phyloP scores from a whole-genome alignment of 2,113 vertebrate species.

The Toxotes chatareus region DNA sequence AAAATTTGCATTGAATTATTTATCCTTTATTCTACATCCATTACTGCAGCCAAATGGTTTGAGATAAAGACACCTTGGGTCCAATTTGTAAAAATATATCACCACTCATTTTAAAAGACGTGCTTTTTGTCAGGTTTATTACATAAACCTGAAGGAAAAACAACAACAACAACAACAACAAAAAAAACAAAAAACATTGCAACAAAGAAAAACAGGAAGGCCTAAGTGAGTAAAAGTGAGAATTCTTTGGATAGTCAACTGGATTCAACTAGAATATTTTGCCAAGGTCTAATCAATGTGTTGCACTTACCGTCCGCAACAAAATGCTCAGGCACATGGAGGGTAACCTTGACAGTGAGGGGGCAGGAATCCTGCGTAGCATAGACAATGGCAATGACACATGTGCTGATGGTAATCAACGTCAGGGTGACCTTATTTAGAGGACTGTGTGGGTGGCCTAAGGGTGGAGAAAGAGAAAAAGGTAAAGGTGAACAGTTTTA shows the following conservation, averaged over 20 bases:
- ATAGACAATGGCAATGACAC: conserved; percentile 95
- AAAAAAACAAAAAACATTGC: not conserved
- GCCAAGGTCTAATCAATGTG: conserved; percentile 39
- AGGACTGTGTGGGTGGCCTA: conserved; percentile 94
- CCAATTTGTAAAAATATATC: no score
- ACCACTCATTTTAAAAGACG: no score
- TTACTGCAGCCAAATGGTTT: no score
- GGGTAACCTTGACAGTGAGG: conserved; percentile 95
- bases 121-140: no score
- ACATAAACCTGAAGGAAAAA: not conserved
- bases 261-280: not conserved
- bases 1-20: no score
- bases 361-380: conserved; percentile 96
- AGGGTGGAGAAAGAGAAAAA: conserved; percentile 48
- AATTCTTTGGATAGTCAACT: not conserved
- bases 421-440: conserved; percentile 96
- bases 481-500: conserved; percentile 21
- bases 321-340: conserved; percentile 98
- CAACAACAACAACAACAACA: not conserved
- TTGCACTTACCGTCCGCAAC: conserved; percentile 94
- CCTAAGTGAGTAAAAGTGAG: not conserved
- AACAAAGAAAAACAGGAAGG: not conserved
- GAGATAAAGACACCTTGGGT: no score
- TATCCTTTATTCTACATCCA: no score
- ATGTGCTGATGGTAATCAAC: conserved; percentile 95